Percentiles rank a stretch among this genome's conserved stretches.
Conservation (phyloP, 2,888 invertebrate genomes). For the Archips xylosteana region DNA sequence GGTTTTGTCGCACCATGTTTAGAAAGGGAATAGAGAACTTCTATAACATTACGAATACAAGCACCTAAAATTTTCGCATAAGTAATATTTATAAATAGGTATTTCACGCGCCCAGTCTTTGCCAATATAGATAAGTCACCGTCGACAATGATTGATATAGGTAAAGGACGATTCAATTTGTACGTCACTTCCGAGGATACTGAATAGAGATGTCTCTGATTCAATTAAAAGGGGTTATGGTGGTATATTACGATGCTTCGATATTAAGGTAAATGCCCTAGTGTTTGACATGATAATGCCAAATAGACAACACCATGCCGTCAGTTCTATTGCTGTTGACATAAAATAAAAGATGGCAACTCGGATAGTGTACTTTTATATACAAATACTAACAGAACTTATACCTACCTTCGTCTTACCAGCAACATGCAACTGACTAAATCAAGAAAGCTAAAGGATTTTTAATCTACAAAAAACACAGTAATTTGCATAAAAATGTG, state of each 20-base stretch:
- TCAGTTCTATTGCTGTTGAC: too few species aligned
- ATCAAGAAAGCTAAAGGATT: too few species aligned
- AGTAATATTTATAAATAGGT: slow-evolving; percentile 7
- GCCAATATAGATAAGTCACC: slow-evolving; percentile 35
- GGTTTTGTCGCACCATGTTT: neutral
- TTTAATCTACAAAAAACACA: too few species aligned
- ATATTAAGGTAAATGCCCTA: neutral
- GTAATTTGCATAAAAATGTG: too few species aligned
- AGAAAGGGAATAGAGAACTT: neutral
- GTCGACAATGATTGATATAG: slow-evolving; percentile 39
- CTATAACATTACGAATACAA: too few species aligned
- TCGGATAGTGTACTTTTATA: too few species aligned
- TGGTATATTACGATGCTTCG: neutral
- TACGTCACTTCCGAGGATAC: slow-evolving; percentile 11
- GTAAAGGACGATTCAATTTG: slow-evolving; percentile 33
- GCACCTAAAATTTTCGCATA: neutral
- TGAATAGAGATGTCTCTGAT: slow-evolving; percentile 24
- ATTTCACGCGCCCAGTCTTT: slow-evolving; percentile 11
- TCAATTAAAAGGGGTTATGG: slow-evolving; percentile 18
- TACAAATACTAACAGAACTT: too few species aligned
- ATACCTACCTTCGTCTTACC: too few species aligned
- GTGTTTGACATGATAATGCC: too few species aligned
- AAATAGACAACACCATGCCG: too few species aligned
- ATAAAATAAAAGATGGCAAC: too few species aligned
- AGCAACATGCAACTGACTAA: too few species aligned